Evolutionary conservation across 2,797 vertebrate species (phyloP).

Genomic region (Pseudochirops cupreus): DNA sequence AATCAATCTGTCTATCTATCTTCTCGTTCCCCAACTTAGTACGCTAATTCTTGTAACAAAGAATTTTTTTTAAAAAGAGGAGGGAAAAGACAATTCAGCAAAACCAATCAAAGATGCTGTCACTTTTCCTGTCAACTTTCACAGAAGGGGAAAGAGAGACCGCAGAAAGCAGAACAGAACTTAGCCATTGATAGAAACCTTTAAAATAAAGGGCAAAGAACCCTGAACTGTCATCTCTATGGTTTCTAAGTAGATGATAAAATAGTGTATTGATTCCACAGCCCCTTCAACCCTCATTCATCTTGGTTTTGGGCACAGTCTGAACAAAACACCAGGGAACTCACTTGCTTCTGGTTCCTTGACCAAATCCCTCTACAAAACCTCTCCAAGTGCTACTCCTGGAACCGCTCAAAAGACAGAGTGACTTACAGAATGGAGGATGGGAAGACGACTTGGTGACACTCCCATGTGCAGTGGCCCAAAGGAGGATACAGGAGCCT

Average conservation of each 20-base stretch:
- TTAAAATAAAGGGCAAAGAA: not conserved
- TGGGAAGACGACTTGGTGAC: not conserved
- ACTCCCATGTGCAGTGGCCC: too few relatives aligned
- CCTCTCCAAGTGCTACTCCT: not conserved
- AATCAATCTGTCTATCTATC: not conserved
- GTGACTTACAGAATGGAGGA: not conserved
- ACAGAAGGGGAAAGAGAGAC: not conserved
- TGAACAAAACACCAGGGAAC: not conserved
- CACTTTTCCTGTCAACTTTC: not conserved
- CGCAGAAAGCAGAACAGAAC: not conserved
- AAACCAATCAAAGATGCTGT: not conserved
- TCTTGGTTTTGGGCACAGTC: not conserved
- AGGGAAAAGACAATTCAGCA: not conserved
- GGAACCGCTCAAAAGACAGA: not conserved
- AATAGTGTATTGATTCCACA: not conserved
- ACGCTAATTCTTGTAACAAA: not conserved
- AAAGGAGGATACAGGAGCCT: not conserved
- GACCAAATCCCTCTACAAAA: not conserved
- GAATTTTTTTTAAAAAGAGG: not conserved
- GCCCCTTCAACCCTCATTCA: not conserved
- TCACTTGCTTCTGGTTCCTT: not conserved
- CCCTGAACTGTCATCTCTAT: not conserved
- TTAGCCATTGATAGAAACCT: not conserved
- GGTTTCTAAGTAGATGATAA: not conserved
- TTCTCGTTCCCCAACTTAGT: not conserved